Evolutionary conservation across 1,140 invertebrate species (phyloP).

Genomic region (Delia radicum): DNA sequence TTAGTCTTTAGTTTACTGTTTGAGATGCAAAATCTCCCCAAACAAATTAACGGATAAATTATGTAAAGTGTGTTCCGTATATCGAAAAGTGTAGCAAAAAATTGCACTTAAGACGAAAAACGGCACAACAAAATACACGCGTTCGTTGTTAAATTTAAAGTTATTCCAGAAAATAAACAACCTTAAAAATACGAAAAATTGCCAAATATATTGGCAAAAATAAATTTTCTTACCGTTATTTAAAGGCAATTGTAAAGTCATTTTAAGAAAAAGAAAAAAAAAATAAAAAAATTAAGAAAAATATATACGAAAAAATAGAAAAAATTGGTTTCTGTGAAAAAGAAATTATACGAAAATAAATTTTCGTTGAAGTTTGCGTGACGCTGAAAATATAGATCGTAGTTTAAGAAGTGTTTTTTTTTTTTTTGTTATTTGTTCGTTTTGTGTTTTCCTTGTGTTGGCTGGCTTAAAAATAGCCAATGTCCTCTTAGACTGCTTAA

Average conservation of each 20-base stretch:
- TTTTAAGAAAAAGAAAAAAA: neutral
- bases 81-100: neutral
- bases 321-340: neutral
- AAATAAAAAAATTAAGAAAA: neutral
- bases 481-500: constrained; percentile 27
- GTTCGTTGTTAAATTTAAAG: neutral
- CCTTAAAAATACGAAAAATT: neutral
- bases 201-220: neutral
- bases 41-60: neutral
- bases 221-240: neutral
- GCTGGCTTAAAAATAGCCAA: constrained; percentile 31
- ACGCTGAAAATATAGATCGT: constrained; percentile 18
- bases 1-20: constrained; percentile 20
- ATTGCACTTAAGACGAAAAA: too few relatives aligned
- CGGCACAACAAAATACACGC: neutral
- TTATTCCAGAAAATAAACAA: too few relatives aligned
- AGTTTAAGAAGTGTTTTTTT: neutral
- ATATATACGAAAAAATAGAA: neutral
- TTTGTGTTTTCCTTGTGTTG: too few relatives aligned
- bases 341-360: neutral
- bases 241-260: neutral
- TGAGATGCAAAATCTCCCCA: constrained; percentile 9
- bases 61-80: neutral
- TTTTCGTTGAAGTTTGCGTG: constrained; percentile 2
- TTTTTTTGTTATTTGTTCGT: neutral